Evolutionary conservation across 2,888 invertebrate genomes (phyloP).

Genomic region (Muschampia staudingeri): DNA sequence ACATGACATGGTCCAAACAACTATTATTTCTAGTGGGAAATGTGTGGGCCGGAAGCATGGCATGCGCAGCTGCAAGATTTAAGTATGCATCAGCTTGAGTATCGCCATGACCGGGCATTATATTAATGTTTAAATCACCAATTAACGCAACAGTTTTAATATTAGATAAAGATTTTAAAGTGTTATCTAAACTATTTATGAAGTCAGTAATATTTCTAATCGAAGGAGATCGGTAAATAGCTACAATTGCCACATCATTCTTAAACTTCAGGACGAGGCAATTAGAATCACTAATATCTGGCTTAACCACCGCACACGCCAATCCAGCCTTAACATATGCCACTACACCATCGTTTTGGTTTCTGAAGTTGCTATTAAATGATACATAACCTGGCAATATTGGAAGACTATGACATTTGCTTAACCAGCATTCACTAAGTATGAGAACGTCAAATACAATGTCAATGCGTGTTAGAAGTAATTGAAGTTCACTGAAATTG

Average conservation of each 20-base stretch:
- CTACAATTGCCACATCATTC: background rate
- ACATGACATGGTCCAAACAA: no score
- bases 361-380: background rate
- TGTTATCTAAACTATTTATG: no score
- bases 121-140: no score
- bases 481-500: no score
- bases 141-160: no score
- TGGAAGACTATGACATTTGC: slow-evolving; percentile 1
- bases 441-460: slow-evolving; percentile 14
- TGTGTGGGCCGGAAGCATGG: no score
- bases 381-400: background rate
- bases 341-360: slow-evolving; percentile 19
- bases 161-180: no score
- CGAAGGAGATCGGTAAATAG: background rate
- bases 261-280: background rate
- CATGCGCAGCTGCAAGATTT: no score
- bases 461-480: background rate
- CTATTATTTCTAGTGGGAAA: no score
- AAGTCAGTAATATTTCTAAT: no score
- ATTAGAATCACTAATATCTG: background rate
- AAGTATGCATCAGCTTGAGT: no score
- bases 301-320: background rate
- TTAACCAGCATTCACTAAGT: slow-evolving; percentile 28
- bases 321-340: slow-evolving; percentile 2
- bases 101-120: no score